Conservation (phyloP, 1,140 invertebrate species). For the Himalopsyche phryganea region DNA sequence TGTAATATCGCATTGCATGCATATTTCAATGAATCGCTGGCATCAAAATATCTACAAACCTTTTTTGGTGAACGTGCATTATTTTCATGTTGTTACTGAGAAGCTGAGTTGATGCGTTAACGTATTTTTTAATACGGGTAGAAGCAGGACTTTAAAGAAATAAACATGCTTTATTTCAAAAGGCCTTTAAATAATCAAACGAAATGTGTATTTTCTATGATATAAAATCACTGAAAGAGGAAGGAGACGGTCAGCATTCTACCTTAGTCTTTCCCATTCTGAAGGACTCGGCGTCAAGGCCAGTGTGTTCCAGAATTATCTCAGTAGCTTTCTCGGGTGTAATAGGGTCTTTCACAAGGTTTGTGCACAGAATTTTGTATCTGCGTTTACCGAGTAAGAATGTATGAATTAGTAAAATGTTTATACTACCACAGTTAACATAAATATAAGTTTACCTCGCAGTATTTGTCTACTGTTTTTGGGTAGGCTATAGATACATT, state of each 20-base stretch:
- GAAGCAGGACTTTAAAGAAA: neutral
- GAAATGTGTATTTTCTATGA: too few relatives aligned
- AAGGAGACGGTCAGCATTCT: slow-evolving; percentile 32
- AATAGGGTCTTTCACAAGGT: slow-evolving; percentile 69
- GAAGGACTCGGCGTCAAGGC: slow-evolving; percentile 88
- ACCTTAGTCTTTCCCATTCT: slow-evolving; percentile 96
- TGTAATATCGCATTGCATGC: slow-evolving; percentile 30
- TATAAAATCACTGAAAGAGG: slow-evolving; percentile 7
- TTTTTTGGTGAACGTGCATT: too few relatives aligned
- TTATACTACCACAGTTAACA: slow-evolving; percentile 1
- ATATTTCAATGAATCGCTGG: slow-evolving; percentile 15
- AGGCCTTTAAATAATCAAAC: too few relatives aligned
- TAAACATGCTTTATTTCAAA: neutral
- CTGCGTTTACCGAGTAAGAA: slow-evolving; percentile 55
- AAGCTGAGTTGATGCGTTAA: neutral
- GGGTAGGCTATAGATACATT: too few relatives aligned
- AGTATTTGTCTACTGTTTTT: neutral
- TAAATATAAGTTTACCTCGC: slow-evolving; percentile 4
- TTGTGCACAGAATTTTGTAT: slow-evolving; percentile 91
- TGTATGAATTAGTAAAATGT: slow-evolving; percentile 12
- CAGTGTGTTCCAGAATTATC: slow-evolving; percentile 82
- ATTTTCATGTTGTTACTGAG: neutral
- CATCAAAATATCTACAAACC: neutral
- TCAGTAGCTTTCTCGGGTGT: slow-evolving; percentile 80
- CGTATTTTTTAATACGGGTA: neutral